Base-by-base conservation (phyloP, 2,888 invertebrate species). In the Cataglyphis livida region DNA sequence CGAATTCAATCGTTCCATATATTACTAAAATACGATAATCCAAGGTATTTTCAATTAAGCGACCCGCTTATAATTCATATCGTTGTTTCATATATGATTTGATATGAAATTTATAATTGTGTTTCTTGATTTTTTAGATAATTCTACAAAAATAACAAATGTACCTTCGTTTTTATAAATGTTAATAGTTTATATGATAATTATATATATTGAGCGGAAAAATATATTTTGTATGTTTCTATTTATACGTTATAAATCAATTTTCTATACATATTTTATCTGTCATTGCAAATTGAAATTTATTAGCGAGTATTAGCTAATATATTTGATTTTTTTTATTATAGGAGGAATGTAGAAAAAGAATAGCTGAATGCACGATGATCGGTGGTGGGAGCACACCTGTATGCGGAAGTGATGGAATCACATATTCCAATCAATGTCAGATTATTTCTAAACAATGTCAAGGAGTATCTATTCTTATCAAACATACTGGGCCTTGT, bases 401-500 rank as follows among this genome's bases (percentile, higher is more conserved):
- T 0, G 96, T 98, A 62, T 98, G 98, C 93, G 98, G 97, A 62
- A 96, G 97, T 38, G 98, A 98, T 93, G 97, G 97, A 21, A 95
- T 97, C 87, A 98, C 98, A 38, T 98, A 98, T 95, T 96, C 96
- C 62, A 97, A 97, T 85, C 96, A 97, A 87, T 98, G 98, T 93
- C 97, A 97, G 89, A 95, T 98, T 87, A 95, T 97, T 92, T 96
- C 96, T 88, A 97, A 96, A 38, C 97, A 97, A 93, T 98, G 98
- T 93, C 95, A 96, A 88, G 97, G 97, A n/a, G 95, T 96, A 91
- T 96, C 96, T 82, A 96, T 98, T 66, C 96, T 96, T 78, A 95
- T 98, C 81, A 97, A 96, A 88, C 97, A 97, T 93, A 96, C 96
- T 85, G 98, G 98, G 70, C 96, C 96, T 57, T 98, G 98, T 93